phyloP scores from a whole-genome alignment of 2,113 vertebrate genomes.

The Nesoenas mayeri region DNA sequence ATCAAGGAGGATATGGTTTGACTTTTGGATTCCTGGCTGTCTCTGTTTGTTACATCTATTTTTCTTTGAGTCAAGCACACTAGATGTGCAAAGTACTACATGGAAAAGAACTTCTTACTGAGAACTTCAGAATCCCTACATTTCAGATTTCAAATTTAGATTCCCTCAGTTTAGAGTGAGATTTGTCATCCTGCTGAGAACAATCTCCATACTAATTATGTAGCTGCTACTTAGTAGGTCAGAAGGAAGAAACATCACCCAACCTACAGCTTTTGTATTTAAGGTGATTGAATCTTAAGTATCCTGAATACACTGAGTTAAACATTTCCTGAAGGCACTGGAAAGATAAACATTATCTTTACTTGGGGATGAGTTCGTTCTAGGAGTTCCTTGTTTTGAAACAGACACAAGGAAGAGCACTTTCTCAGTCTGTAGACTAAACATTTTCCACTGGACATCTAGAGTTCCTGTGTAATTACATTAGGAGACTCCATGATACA shows the following conservation, averaged over 20 bases:
- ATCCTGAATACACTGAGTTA: neutral
- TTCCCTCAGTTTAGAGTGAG: neutral
- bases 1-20: neutral
- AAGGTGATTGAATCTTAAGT: neutral
- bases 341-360: neutral
- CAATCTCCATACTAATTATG: neutral
- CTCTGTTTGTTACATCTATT: neutral
- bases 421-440: neutral
- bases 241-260: neutral
- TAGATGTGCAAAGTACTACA: neutral
- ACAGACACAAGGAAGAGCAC: neutral
- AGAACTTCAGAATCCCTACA: neutral
- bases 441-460: neutral
- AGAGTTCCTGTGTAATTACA: neutral
- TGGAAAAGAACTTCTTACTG: neutral
- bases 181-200: neutral
- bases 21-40: neutral
- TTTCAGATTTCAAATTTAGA: neutral
- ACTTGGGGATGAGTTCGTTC: neutral
- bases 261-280: neutral
- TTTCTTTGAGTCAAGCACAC: neutral
- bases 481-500: neutral
- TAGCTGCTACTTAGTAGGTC: neutral
- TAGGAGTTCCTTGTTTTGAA: neutral
- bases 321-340: neutral